Conservation (phyloP, 2,797 vertebrate species). For the Bradypodion ventrale region DNA sequence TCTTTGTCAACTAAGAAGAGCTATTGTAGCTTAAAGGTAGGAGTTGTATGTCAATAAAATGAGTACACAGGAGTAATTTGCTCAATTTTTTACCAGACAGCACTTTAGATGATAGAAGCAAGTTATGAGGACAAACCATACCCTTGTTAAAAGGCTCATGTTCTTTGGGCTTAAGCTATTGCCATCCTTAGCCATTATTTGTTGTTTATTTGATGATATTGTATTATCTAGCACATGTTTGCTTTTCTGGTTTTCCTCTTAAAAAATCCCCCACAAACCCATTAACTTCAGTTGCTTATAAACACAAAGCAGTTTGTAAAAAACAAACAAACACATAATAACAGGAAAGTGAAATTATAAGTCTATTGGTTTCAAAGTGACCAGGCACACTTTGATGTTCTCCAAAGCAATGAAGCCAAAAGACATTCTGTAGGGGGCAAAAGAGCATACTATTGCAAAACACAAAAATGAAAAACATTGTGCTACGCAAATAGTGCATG, state of each 20-base stretch:
- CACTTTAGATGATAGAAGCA: slow-evolving; percentile 4
- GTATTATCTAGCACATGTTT: slow-evolving; percentile 1
- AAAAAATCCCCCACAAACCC: not conserved
- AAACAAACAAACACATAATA: not conserved
- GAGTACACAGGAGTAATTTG: not conserved
- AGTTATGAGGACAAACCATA: slow-evolving; percentile 33
- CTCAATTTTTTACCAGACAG: slow-evolving; percentile 24
- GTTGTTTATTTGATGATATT: not conserved
- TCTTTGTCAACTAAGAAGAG: not conserved
- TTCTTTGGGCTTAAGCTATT: slow-evolving; percentile 9
- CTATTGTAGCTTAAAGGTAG: not conserved
- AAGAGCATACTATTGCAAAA: not conserved
- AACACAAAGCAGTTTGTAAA: not conserved
- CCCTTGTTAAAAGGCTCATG: slow-evolving; percentile 10
- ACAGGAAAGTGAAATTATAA: not conserved
- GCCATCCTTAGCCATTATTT: not conserved
- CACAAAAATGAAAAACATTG: not conserved
- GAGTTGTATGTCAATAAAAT: not conserved
- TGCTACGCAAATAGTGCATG: not conserved
- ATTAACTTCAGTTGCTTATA: not conserved
- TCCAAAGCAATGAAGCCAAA: not conserved
- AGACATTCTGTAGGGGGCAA: not conserved
- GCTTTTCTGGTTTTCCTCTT: slow-evolving; percentile 14
- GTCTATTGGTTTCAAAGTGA: not conserved
- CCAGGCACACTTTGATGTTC: slow-evolving; percentile 2